These are phyloP conservation scores for Chromobotia macracanthus DNA, from an alignment of 2,797 vertebrate genomes.

Conservation along the genomic window DNA sequence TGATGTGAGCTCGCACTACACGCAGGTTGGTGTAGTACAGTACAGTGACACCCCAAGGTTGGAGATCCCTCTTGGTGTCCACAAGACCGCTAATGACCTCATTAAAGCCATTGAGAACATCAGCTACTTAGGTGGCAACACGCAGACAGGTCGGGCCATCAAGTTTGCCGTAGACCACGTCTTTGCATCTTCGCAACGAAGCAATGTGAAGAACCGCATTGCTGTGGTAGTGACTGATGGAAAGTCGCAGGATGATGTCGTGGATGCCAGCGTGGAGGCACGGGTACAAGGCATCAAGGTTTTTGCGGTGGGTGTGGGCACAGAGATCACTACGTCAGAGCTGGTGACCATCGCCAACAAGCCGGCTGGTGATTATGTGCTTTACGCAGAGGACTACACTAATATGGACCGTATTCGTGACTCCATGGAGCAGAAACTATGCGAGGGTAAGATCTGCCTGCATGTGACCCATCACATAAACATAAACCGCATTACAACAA, in stretches of 20 bases:
- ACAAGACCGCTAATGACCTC: constrained; percentile 69
- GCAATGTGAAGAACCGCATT: constrained; percentile 78
- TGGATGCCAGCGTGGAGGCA: constrained; percentile 76
- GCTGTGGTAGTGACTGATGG: constrained; percentile 83
- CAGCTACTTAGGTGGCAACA: constrained; percentile 81
- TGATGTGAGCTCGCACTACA: constrained; percentile 77
- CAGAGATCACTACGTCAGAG: constrained; percentile 80
- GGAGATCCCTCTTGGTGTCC: constrained; percentile 78
- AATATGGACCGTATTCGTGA: constrained; percentile 79
- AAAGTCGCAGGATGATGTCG: constrained; percentile 83
- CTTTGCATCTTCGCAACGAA: constrained; percentile 72
- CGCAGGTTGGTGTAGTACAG: constrained; percentile 81
- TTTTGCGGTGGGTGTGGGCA: constrained; percentile 83
- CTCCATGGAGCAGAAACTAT: constrained; percentile 82
- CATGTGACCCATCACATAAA: constrained; percentile 17
- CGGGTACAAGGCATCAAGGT: constrained; percentile 74
- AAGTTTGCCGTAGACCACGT: constrained; percentile 80
- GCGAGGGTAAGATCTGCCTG: constrained; percentile 74
- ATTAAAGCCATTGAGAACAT: constrained; percentile 74
- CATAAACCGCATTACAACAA: background rate
- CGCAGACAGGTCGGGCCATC: constrained; percentile 82
- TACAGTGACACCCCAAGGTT: constrained; percentile 82
- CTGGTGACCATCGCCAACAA: constrained; percentile 80
- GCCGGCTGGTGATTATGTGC: constrained; percentile 76
- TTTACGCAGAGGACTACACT: constrained; percentile 81